Evolutionary conservation across 2,113 vertebrate species (phyloP).

Genomic region (Alces alces): DNA sequence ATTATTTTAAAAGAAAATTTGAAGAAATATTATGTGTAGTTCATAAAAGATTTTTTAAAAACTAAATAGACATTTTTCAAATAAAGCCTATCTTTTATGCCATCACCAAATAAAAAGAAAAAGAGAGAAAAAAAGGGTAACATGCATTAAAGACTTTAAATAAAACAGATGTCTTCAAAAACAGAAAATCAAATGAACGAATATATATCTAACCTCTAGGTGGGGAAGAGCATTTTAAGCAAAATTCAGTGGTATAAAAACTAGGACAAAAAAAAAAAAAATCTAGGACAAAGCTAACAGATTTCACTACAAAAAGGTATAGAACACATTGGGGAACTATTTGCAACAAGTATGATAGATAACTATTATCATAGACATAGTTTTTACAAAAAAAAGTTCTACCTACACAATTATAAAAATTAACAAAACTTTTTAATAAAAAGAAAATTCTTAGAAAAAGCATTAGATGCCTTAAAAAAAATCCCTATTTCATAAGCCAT

Average conservation of each 20-base stretch:
- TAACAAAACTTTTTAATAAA: neutral
- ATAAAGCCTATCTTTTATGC: neutral
- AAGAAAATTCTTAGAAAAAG: neutral
- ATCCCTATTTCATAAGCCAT: neutral
- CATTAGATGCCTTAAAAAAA: neutral
- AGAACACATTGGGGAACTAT: neutral
- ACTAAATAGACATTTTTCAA: neutral
- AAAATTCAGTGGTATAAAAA: neutral
- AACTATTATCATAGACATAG: neutral
- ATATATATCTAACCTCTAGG: neutral
- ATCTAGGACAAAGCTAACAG: neutral
- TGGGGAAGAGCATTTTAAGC: neutral
- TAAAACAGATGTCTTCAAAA: neutral
- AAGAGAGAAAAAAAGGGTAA: neutral
- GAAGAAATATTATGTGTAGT: neutral
- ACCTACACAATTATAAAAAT: neutral
- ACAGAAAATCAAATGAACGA: neutral
- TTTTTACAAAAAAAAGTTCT: neutral
- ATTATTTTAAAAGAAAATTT: neutral
- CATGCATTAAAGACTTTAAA: neutral
- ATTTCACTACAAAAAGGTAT: neutral
- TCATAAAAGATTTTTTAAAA: neutral
- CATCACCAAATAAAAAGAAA: neutral
- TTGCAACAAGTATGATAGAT: neutral
- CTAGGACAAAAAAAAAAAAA: neutral